Percentiles rank a stretch among this genome's conserved stretches.
Conservation (phyloP, 2,113 vertebrate species). For the Oryzias curvinotus region DNA sequence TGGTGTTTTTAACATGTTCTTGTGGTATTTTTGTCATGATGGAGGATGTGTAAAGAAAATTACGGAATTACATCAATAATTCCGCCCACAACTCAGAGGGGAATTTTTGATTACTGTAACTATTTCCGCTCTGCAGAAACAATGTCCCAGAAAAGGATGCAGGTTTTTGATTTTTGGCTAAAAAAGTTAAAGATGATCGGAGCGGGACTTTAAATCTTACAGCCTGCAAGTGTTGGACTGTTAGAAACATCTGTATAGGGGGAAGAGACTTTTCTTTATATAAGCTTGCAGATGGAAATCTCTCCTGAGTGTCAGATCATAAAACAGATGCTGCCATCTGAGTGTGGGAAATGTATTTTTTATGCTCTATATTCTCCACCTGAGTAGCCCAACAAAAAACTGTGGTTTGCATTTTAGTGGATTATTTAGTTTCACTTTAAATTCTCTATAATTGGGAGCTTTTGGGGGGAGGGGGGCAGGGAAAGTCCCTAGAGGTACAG, state of each 20-base stretch:
- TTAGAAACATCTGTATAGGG: conserved; percentile 32
- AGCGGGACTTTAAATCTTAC: too few relatives aligned
- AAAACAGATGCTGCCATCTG: conserved; percentile 55
- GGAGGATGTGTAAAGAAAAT: too few relatives aligned
- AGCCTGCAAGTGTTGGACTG: background rate
- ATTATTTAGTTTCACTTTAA: conserved; percentile 55
- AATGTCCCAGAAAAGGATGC: too few relatives aligned
- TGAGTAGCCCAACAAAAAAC: conserved; percentile 29
- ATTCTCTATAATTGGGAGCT: conserved; percentile 58
- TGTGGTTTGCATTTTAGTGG: conserved; percentile 36
- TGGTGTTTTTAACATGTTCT: too few relatives aligned
- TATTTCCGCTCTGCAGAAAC: too few relatives aligned
- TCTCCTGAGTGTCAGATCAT: conserved; percentile 50
- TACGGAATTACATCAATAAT: too few relatives aligned
- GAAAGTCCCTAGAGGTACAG: conserved; percentile 47
- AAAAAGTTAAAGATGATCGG: too few relatives aligned
- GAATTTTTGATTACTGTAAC: too few relatives aligned
- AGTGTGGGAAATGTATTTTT: conserved; percentile 44
- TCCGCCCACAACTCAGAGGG: too few relatives aligned
- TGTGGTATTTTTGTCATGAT: too few relatives aligned
- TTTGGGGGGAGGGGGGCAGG: conserved; percentile 50
- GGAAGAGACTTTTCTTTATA: conserved; percentile 38
- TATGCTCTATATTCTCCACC: conserved; percentile 25
- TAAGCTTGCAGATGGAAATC: conserved; percentile 36
- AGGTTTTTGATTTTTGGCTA: too few relatives aligned